Evolutionary conservation across 2,797 vertebrate genomes (phyloP).

Genomic region (Menidia menidia): DNA sequence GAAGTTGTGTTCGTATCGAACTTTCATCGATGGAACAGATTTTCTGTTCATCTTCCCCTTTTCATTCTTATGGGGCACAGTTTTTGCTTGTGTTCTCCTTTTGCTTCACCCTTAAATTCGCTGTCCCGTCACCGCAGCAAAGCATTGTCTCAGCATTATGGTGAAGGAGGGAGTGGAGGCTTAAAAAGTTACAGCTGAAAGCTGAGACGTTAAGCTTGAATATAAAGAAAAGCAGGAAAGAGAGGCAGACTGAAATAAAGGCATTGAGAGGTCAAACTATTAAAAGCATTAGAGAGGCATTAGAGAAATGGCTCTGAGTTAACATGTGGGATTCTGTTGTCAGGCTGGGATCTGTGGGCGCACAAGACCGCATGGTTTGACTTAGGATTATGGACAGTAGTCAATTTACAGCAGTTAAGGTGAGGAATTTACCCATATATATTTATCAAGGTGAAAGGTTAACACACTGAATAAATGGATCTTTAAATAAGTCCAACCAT

Average conservation of each 20-base stretch:
- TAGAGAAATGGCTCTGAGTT: constrained; percentile 48
- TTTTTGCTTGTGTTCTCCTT: constrained; percentile 22
- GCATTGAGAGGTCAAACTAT: constrained; percentile 55
- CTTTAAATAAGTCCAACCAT: constrained; percentile 18
- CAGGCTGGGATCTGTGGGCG: constrained; percentile 47
- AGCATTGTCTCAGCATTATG: constrained; percentile 31
- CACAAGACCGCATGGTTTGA: constrained; percentile 44
- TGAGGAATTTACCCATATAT: constrained; percentile 37
- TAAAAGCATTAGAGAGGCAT: constrained; percentile 61
- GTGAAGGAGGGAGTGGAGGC: constrained; percentile 15
- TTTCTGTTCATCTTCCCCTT: constrained; percentile 12
- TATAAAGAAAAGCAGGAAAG: constrained; percentile 37
- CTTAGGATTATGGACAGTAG: constrained; percentile 44
- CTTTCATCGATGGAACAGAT: constrained; percentile 20
- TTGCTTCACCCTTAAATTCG: constrained; percentile 20
- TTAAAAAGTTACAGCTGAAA: constrained; percentile 28
- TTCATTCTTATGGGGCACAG: constrained; percentile 9
- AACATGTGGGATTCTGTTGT: constrained; percentile 67
- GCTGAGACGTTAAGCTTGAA: constrained; percentile 37
- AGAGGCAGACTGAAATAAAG: constrained; percentile 54
- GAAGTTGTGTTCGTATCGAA: constrained; percentile 29
- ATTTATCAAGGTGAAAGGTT: constrained; percentile 41
- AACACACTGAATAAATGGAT: constrained; percentile 15
- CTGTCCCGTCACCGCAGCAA: constrained; percentile 17
- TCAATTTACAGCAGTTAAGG: constrained; percentile 9